Conservation (phyloP, 2,797 vertebrate genomes). For the Harpagifer antarcticus region DNA sequence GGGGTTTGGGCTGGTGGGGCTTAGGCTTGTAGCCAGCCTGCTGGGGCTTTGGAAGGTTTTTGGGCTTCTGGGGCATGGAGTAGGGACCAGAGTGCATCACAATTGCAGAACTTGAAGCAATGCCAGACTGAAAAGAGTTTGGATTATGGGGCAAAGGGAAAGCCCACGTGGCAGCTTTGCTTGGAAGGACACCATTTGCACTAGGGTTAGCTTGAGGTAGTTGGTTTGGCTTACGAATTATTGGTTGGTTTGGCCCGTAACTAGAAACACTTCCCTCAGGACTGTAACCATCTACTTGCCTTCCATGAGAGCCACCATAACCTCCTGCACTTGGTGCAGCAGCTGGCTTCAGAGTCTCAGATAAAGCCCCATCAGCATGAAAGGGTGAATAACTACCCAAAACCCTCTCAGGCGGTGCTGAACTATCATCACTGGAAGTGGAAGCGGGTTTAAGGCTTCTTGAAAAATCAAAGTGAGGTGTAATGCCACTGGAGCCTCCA, state of each 20-base stretch:
- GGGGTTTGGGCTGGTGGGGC: background rate
- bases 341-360: background rate
- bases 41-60: background rate
- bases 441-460: background rate
- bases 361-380: background rate
- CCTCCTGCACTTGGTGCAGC: background rate
- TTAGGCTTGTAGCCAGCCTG: background rate
- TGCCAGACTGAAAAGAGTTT: fast-evolving
- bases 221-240: background rate
- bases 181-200: background rate
- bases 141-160: fast-evolving
- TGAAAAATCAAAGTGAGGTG: background rate
- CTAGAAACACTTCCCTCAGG: background rate
- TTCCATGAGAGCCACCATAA: background rate
- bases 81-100: background rate
- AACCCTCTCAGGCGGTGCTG: background rate
- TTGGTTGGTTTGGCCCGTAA: background rate
- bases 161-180: slow-evolving; percentile 4
- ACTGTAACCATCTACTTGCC: slow-evolving; percentile 21
- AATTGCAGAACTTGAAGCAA: slow-evolving; percentile 2
- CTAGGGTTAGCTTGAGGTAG: background rate
- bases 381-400: background rate
- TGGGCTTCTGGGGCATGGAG: background rate
- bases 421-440: background rate
- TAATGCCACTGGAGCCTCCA: background rate